Percentiles rank a stretch among this genome's conserved stretches.
phyloP scores from a whole-genome alignment of 1,140 invertebrate species.

The Pygmarrhopalites habei region DNA sequence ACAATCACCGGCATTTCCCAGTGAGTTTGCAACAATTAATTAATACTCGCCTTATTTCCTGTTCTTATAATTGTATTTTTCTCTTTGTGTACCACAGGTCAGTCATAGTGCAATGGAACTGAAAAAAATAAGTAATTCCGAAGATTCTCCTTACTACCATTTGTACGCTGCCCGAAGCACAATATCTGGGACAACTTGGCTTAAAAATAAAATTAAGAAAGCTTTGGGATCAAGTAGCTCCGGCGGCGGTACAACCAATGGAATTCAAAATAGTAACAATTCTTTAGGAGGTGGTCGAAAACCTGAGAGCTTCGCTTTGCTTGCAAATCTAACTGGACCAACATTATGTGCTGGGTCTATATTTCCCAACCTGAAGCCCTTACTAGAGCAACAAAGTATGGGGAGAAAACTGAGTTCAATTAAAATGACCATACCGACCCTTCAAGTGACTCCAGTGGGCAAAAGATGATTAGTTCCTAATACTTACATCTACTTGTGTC shows the following conservation, averaged over 20 bases:
- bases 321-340: constrained; percentile 51
- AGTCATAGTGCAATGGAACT: constrained; percentile 27
- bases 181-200: constrained; percentile 41
- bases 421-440: constrained; percentile 54
- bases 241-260: constrained; percentile 38
- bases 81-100: constrained; percentile 13
- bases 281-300: constrained; percentile 25
- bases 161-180: constrained; percentile 22
- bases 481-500: no score
- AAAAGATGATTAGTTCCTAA: constrained; percentile 21
- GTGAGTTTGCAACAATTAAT: constrained; percentile 47
- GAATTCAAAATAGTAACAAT: constrained; percentile 42
- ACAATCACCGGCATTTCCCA: constrained; percentile 45
- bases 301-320: constrained; percentile 43
- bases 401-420: constrained; percentile 47
- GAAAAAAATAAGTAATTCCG: constrained; percentile 22
- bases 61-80: no score
- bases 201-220: constrained; percentile 53
- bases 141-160: constrained; percentile 34
- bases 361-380: constrained; percentile 46
- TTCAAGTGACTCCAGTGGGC: constrained; percentile 46
- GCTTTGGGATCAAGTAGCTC: constrained; percentile 46
- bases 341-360: constrained; percentile 57
- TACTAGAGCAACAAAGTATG: constrained; percentile 43
- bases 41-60: no score